Percentiles rank a stretch among this genome's conserved stretches.
Evolutionary conservation across 2,888 invertebrate species (phyloP).

Genomic region (Coronaproctus castanopsis): DNA sequence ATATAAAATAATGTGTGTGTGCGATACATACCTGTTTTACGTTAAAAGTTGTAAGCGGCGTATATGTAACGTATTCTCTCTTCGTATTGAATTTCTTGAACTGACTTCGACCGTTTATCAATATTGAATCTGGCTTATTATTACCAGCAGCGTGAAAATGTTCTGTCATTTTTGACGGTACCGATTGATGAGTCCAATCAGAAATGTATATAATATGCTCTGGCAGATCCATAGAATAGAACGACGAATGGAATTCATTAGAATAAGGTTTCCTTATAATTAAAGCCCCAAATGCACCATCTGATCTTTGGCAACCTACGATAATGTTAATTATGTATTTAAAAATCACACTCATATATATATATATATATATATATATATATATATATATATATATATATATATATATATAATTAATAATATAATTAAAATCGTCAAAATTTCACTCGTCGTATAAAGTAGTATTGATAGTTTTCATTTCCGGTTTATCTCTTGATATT

Average conservation of each 20-base stretch:
- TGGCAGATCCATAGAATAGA: conserved; percentile 60
- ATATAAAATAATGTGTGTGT: too few relatives aligned
- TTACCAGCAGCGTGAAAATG: conserved; percentile 66
- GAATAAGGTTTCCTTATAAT: conserved; percentile 47
- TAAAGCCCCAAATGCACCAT: conserved; percentile 61
- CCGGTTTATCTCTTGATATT: too few relatives aligned
- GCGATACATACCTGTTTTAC: conserved; percentile 48
- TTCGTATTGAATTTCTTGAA: conserved; percentile 24
- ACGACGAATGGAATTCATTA: conserved; percentile 37
- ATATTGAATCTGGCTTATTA: conserved; percentile 59
- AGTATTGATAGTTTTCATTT: too few relatives aligned
- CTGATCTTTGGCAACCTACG: conserved; percentile 54
- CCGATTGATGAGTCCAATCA: conserved; percentile 61
- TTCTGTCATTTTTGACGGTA: conserved; percentile 53
- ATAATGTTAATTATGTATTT: too few relatives aligned
- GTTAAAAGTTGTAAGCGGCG: conserved; percentile 40
- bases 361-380: too few relatives aligned
- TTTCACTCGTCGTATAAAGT: too few relatives aligned
- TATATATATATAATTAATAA: too few relatives aligned
- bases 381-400: too few relatives aligned
- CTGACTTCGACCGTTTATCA: conserved; percentile 60
- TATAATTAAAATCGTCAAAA: too few relatives aligned
- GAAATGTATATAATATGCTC: conserved; percentile 54
- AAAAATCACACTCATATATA: too few relatives aligned
- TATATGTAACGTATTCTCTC: conserved; percentile 26